Base-by-base conservation (phyloP, 2,113 vertebrate genomes). In the Menura novaehollandiae region DNA sequence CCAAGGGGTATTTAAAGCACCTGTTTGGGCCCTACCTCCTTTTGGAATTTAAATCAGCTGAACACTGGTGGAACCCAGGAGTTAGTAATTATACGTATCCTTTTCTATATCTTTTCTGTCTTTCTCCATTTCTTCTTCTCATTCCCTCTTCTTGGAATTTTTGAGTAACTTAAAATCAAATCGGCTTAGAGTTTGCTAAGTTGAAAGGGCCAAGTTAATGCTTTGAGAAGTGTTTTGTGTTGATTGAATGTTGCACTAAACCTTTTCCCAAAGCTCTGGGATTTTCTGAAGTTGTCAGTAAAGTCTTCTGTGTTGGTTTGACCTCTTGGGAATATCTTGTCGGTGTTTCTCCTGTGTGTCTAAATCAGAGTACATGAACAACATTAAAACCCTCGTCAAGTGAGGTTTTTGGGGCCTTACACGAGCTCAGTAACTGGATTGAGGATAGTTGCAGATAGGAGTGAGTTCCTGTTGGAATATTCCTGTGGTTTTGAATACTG, bases 1-100 rank as follows among this genome's bases (percentile, higher is more conserved):
- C 53, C 64, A 59, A 41, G 44, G 64, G 30, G 9, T 12, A 11
- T n/a, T 82, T 19, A 22, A 44, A 35, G 55, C 35, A 59, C 44
- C 35, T 49, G 9, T 19, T 30, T 18, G 69, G 18, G 64, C 9
- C 19, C 44, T 18, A 5, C n/a, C 0, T 0, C 55, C 24, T 43
- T 30, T 43, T 51, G 14, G 20, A 35, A 7, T 10, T 60, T 32
- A 32, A 30, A 1, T 43, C 37, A 72, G 56, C 37, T 62, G 32
- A 35, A 7, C 37, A 20, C 32, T 35, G 37, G 37, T 43, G 67
- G 24, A 43, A 62, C 20, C 26, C 46, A 52, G 20, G 32, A 5
- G 2, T 3, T 62, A 32, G 26, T 16, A 35, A 16, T 32, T 72
- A 1, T 20, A 9, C 30, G 46, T 51, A 26, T 32, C 32, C 16